Evolutionary conservation across 2,113 vertebrate species (phyloP), one percentile per base, ranked within the genome.

Genomic region (Clarias gariepinus): DNA sequence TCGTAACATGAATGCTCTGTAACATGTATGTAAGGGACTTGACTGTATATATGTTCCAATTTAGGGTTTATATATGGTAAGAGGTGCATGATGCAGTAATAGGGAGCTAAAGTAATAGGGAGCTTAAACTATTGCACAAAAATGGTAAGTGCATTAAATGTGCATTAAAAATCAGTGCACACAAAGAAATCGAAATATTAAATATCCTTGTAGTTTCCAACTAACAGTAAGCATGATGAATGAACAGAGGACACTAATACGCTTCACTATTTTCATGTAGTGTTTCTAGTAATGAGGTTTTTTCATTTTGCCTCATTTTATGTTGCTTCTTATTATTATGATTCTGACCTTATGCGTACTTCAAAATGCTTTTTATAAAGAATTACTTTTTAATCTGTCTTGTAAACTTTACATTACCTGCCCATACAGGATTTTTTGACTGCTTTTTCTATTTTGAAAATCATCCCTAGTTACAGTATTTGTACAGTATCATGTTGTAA

Each of bases 391-490:
- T 7, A 28, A 77, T 84, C 23, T 21, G 28, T 36, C 28, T 25
- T 66, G 21, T 77, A 7, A 73, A 88, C 55, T 19, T 25, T 53
- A 52, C 57, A 76, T 66, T 64, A 28, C 5, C 18, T 60, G 47
- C 52, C 57, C 13, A 58, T 82, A 6, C n/a, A 10, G 33, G 84
- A 33, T 68, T 58, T 55, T 66, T 79, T 81, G 58, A 53, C 80
- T 41, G 25, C 41, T 58, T 68, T 57, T 60, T 83, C 74, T 66
- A 74, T 64, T 30, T 21, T 87, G 71, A 87, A 83, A 87, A 84
- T 84, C 82, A 86, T 87, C 57, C 5, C 85, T 84, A 41, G 60
- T 89, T 58, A n/a, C n/a, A n/a, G n/a, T n/a, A 81, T 80, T 74
- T 88, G 85, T 80, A 47, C 47, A 8, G 47, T 47, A 87, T 87